phyloP scores from a whole-genome alignment of 2,888 invertebrate genomes.

The Tupiocoris notatus region DNA sequence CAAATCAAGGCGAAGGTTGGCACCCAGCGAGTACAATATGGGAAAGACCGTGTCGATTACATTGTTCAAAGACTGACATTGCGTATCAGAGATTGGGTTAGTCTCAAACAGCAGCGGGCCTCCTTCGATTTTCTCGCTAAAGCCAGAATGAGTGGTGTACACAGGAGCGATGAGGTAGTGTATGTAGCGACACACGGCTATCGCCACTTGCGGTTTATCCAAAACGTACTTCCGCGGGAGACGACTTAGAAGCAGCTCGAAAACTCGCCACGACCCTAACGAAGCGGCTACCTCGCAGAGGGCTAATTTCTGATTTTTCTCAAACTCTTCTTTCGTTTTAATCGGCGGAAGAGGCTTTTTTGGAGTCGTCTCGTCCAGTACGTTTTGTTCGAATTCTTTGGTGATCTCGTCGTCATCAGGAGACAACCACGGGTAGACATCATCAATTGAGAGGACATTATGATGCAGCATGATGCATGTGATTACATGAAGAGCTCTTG shows the following conservation, averaged over 20 bases:
- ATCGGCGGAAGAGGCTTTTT: constrained; percentile 43
- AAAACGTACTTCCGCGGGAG: constrained; percentile 79
- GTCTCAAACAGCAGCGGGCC: constrained; percentile 24
- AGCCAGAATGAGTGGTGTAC: constrained; percentile 65
- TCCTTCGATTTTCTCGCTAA: constrained; percentile 52
- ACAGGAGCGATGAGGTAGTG: constrained; percentile 83
- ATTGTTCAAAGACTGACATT: constrained; percentile 64
- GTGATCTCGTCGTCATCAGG: constrained; percentile 81
- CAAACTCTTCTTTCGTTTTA: constrained; percentile 42
- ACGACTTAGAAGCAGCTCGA: constrained; percentile 72
- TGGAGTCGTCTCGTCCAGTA: constrained; percentile 39
- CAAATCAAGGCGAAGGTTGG: constrained; percentile 83
- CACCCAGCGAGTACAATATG: constrained; percentile 81
- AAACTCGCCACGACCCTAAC: constrained; percentile 88
- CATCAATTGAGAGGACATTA: constrained; percentile 78
- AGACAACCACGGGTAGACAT: constrained; percentile 86
- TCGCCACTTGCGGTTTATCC: constrained; percentile 74
- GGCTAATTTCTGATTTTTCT: constrained; percentile 83
- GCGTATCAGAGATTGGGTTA: constrained; percentile 36
- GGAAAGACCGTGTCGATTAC: constrained; percentile 76
- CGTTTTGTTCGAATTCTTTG: constrained; percentile 57
- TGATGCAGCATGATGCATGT: constrained; percentile 88
- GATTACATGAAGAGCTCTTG: constrained; percentile 81
- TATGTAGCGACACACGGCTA: constrained; percentile 74
- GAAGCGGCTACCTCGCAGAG: constrained; percentile 83